Base-by-base conservation (phyloP, 2,797 vertebrate species). In the Octomys mimax region DNA sequence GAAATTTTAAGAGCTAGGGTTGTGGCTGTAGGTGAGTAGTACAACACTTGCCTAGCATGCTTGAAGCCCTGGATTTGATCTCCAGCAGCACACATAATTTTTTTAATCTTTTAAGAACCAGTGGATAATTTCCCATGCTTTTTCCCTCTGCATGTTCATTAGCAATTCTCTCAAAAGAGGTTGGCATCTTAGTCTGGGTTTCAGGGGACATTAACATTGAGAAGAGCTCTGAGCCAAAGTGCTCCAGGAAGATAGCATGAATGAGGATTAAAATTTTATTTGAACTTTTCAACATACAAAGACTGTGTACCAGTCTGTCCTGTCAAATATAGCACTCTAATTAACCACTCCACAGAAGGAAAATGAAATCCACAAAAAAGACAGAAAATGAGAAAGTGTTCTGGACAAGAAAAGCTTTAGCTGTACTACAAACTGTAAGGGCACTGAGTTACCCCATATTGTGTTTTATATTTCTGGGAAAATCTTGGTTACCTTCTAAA, bases 391-490 rank as follows among this genome's bases (percentile, higher is more conserved):
- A 94, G 71, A 84, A 89, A 79, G 42, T 19, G 78, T 57, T 6
- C 7, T 36, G 21, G 68, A 49, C 0, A 36, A 95, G 75, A 9
- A 94, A 88, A 64, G 24, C 22, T 85, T 73, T 39, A 66, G 28
- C 13, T 79, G 18, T 79, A 75, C 71, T 82, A 93, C 91, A 80
- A 86, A 68, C 5, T 26, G 31, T 81, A n/a, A 68, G 54, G 22
- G 36, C 64, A 54, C 83, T 73, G 18, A 89, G 33, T 22, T 64
- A 78, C 6, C 6, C 42, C 9, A 68, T 86, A 18, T 36, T 61
- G 39, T 91, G 28, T 66, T 94, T 91, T 78, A n/a, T 88, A 71
- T 46, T 95, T 92, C 83, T 66, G 19, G 73, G 71, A 59, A 87
- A 92, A 73, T 89, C 75, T 75, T 52, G 70, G 18, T 79, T 93